A percentile compares a stretch with the other conserved stretches of the same genome.
phyloP scores from a whole-genome alignment of 2,888 invertebrate genomes.

The Lepidochitona cinerea region DNA sequence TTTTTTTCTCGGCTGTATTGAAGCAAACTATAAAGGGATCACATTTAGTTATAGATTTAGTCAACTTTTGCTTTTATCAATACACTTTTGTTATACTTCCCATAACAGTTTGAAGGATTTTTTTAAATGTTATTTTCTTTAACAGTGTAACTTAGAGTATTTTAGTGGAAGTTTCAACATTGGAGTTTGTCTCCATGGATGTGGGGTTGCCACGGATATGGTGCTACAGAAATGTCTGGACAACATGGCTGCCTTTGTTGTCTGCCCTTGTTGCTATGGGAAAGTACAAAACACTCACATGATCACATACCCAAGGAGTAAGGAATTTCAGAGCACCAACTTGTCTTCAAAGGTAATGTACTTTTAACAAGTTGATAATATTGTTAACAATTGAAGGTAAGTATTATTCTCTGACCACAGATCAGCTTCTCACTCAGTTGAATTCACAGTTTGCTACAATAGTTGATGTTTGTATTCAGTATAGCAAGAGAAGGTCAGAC shows the following conservation, averaged over 20 bases:
- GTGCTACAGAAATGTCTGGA: conserved; percentile 87
- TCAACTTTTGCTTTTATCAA: no score
- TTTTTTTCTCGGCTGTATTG: neutral
- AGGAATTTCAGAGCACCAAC: conserved; percentile 42
- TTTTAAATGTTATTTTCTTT: conserved; percentile 16
- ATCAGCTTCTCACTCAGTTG: no score
- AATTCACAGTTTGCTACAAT: no score
- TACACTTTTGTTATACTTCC: no score
- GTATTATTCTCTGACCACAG: no score
- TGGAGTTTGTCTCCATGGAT: conserved; percentile 92
- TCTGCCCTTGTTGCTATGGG: conserved; percentile 96
- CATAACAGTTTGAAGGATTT: no score
- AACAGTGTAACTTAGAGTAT: conserved; percentile 92
- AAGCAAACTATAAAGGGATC: no score
- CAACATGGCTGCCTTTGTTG: conserved; percentile 84
- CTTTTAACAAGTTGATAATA: no score
- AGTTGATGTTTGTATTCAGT: no score
- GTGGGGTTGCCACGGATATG: conserved; percentile 94
- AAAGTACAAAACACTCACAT: conserved; percentile 86
- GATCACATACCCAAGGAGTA: conserved; percentile 86
- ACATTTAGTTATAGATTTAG: no score
- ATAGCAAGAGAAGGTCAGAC: no score
- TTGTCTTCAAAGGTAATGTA: conserved; percentile 56
- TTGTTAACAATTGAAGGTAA: no score
- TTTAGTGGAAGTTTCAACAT: conserved; percentile 84